Evolutionary conservation across 2,888 invertebrate species (phyloP), one percentile per base, ranked within the genome.

Genomic region (Drosophila colorata): DNA sequence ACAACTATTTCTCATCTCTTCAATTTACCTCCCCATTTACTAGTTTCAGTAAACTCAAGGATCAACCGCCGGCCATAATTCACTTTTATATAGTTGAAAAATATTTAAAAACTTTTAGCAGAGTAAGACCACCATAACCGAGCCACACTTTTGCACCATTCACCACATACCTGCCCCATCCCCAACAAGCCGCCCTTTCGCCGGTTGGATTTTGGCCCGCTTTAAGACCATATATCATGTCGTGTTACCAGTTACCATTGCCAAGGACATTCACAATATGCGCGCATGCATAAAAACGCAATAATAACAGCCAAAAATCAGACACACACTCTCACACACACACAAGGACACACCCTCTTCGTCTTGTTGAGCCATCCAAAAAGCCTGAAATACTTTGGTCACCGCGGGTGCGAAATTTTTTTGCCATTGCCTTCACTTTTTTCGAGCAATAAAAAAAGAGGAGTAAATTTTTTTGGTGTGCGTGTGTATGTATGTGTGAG

Each of bases 211-310:
- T 64, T 65, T 69, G 82, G 69, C 64, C 78, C 65, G 70, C 80
- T 86, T 88, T 69, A 87, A 84, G 74, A 56, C 58, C 80, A 79
- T 83, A 88, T 82, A 88, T 83, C 88, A 88, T 79, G 69, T 72
- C 65, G 56, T 60, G 80, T 79, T 68, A 72, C 61, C 85, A 81
- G 67, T 16, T 56, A 6, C 74, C 63, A 77, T 74, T 78, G 87
- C 87, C 89, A 87, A 87, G 87, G 87, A 87, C 89, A 87, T 78
- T 88, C 85, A 74, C 84, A 82, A 83, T 88, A 88, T 84, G 87
- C 84, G 78, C 74, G 84, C 78, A 87, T 83, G 88, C 84, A 84
- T 84, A 87, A 84, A 87, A 88, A 87, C 87, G 81, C 84, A 84
- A 84, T 88, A 84, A 84, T 80, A 88, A 77, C 80, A 74, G 74